Base-by-base conservation (phyloP, 64 coral and sea anemone genomes). In the Montipora efflorescens region DNA sequence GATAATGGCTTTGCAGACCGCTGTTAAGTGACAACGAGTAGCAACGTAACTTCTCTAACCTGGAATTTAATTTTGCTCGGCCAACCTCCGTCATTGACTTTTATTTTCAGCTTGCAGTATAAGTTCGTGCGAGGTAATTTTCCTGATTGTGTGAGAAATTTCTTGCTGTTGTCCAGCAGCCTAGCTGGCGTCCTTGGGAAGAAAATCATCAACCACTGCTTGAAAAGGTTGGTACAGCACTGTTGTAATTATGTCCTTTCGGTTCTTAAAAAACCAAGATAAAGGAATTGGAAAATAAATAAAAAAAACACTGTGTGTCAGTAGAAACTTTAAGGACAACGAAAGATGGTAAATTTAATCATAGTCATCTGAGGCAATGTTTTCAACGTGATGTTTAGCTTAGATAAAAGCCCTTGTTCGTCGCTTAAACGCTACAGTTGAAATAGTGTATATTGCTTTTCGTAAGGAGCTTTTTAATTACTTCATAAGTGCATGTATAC, bases 311-410 rank as follows among this genome's bases (percentile, higher is more conserved):
- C 67, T 58, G 64, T 59, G 47, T 86, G 47, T 59, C 46, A 71
- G 47, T 49, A 15, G 47, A 49, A 44, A 44, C 59, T 13, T n/a
- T 6, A 19, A 70, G 47, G 66, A 71, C 64, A 70, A 71, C 48
- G 61, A 48, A 64, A 49, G 47, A 72, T 68, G 9, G 20, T 14
- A 71, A 72, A 86, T 71, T 86, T 72, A 86, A 71, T 70, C 64
- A 6, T 48, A 43, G 19, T 70, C 44, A 48, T 50, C 82, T 71
- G 71, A 86, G 64, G 44, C 82, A 71, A 72, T 86, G 82, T 86
- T 86, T 86, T 86, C 43, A 72, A 68, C 47, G 47, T 86, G 82
- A 68, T 84, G 61, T 71, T 86, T 71, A 86, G 82, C 66, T 86
- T 86, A 44, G 64, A 44, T 69, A 52, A 59, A 49, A 71, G 82